These are phyloP conservation scores for Australoheros scitulus DNA, from an alignment of 2,113 vertebrate genomes.

Conservation along the genomic window DNA sequence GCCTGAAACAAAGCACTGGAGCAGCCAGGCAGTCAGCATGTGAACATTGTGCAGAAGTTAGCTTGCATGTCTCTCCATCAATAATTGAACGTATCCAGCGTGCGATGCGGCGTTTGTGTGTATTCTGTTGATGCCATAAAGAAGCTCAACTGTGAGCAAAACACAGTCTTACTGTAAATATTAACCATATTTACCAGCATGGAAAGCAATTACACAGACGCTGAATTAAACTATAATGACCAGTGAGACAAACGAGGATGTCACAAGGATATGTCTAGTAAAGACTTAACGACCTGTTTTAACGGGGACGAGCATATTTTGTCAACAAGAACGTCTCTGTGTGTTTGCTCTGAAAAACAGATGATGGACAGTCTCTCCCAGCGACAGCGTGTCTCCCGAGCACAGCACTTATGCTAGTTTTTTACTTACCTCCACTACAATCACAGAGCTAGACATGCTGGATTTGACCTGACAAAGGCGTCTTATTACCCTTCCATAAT, in stretches of 20 bases:
- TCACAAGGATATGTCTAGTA: constrained; percentile 58
- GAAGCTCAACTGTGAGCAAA: constrained; percentile 14
- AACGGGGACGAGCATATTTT: constrained; percentile 45
- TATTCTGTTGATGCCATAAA: constrained; percentile 19
- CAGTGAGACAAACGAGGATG: constrained; percentile 51
- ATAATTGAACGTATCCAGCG: constrained; percentile 14
- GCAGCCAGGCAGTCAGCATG: not conserved
- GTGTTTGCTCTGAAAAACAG: not conserved
- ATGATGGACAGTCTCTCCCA: constrained; percentile 13
- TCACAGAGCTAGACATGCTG: constrained; percentile 45
- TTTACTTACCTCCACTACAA: constrained; percentile 42
- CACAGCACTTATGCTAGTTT: constrained; percentile 32
- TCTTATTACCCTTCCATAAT: constrained; percentile 76
- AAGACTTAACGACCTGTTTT: constrained; percentile 61
- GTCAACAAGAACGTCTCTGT: constrained; percentile 34
- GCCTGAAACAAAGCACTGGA: not conserved
- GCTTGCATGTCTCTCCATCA: not conserved
- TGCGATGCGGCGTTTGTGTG: constrained; percentile 26
- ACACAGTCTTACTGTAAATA: constrained; percentile 54
- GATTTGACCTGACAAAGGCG: constrained; percentile 75
- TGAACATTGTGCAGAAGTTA: not conserved
- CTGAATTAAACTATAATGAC: constrained; percentile 46
- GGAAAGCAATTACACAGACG: constrained; percentile 49
- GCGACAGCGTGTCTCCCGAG: constrained; percentile 14
- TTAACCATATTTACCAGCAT: constrained; percentile 51